phyloP scores from a whole-genome alignment of 53 echinoderm and acorn worm genomes.

The Zoroaster sp. region DNA sequence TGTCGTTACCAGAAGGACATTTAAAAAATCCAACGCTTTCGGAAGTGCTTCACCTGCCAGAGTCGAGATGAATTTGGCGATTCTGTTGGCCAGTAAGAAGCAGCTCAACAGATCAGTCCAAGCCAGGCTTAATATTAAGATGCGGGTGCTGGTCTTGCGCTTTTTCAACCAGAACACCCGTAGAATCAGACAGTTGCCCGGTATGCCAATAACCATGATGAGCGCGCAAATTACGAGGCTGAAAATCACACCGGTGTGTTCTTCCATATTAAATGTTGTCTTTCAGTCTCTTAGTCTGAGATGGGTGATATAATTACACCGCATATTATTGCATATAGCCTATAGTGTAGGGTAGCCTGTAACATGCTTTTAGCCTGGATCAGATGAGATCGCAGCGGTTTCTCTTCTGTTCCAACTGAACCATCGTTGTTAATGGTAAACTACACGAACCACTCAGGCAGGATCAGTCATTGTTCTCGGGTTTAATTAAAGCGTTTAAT shows the following conservation, averaged over 20 bases:
- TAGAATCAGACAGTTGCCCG: slow-evolving; percentile 49
- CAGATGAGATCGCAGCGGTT: no score
- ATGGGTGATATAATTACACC: no score
- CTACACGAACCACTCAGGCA: no score
- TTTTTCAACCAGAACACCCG: slow-evolving; percentile 51
- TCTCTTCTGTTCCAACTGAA: no score
- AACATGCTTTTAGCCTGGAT: no score
- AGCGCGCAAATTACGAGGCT: slow-evolving; percentile 38
- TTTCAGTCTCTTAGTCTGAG: no score
- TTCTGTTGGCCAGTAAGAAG: slow-evolving; percentile 21
- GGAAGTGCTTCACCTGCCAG: not conserved
- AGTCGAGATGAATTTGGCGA: not conserved
- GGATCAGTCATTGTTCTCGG: no score
- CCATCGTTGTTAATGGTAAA: no score
- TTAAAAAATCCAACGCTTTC: not conserved
- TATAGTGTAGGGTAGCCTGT: no score
- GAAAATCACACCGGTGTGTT: not conserved
- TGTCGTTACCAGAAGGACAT: not conserved
- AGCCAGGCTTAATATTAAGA: slow-evolving; percentile 55
- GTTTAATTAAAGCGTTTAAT: no score
- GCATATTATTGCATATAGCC: no score
- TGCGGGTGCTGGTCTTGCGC: slow-evolving; percentile 56
- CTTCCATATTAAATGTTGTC: no score
- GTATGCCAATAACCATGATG: slow-evolving; percentile 42
- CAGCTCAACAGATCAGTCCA: slow-evolving; percentile 41